Evolutionary conservation across 2,888 invertebrate species (phyloP).

Genomic region (Sinhomidia bicolor): DNA sequence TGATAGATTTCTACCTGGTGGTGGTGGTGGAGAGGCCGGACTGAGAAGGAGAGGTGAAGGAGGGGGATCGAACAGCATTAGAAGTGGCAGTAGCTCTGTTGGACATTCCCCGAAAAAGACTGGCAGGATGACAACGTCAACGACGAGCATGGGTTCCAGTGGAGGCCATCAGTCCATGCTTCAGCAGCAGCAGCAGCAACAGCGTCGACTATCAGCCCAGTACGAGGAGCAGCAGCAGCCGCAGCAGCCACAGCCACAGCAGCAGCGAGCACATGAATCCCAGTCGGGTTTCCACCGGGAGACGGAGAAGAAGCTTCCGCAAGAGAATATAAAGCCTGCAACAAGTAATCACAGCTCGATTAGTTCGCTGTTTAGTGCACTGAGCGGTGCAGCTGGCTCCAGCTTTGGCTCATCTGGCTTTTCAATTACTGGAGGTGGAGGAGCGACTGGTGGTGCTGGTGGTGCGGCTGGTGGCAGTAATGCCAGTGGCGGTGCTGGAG

Average conservation of each 20-base stretch:
- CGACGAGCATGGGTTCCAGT: slow-evolving; percentile 16
- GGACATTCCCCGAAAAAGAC: slow-evolving; percentile 73
- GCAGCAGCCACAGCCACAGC: slow-evolving; percentile 42
- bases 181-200: no score
- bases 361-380: slow-evolving; percentile 72
- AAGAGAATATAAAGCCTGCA: slow-evolving; percentile 62
- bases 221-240: slow-evolving; percentile 14
- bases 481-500: not conserved
- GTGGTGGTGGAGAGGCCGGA: slow-evolving; percentile 8
- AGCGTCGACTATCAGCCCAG: not conserved
- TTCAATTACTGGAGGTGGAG: slow-evolving; percentile 33
- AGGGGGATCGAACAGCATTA: slow-evolving; percentile 67
- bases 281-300: no score
- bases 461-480: not conserved
- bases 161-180: not conserved
- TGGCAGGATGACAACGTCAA: slow-evolving; percentile 72
- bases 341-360: slow-evolving; percentile 75
- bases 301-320: no score
- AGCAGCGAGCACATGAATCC: no score
- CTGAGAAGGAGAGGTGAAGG: no score
- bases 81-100: slow-evolving; percentile 72
- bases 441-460: slow-evolving; percentile 3
- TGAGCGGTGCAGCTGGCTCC: slow-evolving; percentile 73
- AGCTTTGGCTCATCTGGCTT: slow-evolving; percentile 42
- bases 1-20: slow-evolving; percentile 65